Conservation (phyloP, 1,140 invertebrate genomes). For the Plectrocnemia conspersa region DNA sequence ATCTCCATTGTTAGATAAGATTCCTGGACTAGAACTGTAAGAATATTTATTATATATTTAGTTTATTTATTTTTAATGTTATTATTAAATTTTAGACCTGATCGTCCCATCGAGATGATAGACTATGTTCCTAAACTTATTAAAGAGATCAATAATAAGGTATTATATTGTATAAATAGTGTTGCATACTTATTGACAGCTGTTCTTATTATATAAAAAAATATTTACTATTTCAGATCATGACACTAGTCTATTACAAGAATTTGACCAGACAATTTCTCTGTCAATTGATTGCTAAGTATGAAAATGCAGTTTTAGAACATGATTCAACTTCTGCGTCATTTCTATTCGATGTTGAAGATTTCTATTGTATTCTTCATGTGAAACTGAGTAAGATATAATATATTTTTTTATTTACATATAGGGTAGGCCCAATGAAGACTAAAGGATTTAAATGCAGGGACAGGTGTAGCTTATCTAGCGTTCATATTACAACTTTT, state of each 20-base stretch:
- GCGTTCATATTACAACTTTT: too few relatives aligned
- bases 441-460: too few relatives aligned
- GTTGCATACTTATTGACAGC: too few relatives aligned
- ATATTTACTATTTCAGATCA: constrained; percentile 39
- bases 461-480: too few relatives aligned
- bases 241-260: constrained; percentile 45
- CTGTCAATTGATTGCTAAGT: constrained; percentile 47
- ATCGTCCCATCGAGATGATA: constrained; percentile 45
- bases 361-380: constrained; percentile 51
- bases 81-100: constrained; percentile 44
- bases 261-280: constrained; percentile 45
- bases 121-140: constrained; percentile 55
- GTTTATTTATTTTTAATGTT: constrained; percentile 24
- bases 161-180: too few relatives aligned
- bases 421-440: too few relatives aligned
- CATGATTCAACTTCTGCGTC: constrained; percentile 48
- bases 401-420: background rate
- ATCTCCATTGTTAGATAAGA: constrained; percentile 46
- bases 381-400: constrained; percentile 35
- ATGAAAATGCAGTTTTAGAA: constrained; percentile 48
- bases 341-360: constrained; percentile 47
- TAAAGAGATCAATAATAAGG: constrained; percentile 50
- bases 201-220: too few relatives aligned
- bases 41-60: background rate
- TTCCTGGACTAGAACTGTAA: too few relatives aligned